phyloP scores from a whole-genome alignment of 2,113 vertebrate genomes.

The Gila orcuttii region DNA sequence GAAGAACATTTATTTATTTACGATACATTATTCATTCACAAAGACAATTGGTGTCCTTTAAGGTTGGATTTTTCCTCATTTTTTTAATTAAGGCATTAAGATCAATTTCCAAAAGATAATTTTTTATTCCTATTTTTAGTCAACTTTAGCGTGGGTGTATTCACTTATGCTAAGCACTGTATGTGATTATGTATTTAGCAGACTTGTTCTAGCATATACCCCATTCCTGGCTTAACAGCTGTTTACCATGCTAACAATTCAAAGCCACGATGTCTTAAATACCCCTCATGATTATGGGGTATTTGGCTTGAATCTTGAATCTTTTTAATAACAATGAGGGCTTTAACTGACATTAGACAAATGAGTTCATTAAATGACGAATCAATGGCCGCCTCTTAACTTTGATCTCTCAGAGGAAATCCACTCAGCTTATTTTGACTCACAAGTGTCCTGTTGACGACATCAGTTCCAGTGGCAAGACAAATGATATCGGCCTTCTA shows the following conservation, averaged over 20 bases:
- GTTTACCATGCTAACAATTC: constrained; percentile 1
- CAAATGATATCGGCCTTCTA: constrained; percentile 19
- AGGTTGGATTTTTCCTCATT: too few relatives aligned
- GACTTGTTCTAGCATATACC: constrained; percentile 11
- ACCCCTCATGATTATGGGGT: not conserved
- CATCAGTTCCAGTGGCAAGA: constrained; percentile 13
- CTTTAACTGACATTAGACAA: constrained; percentile 19
- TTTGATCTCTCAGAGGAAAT: constrained; percentile 22
- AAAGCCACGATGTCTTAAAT: not conserved
- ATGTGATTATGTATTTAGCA: not conserved
- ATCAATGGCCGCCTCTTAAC: constrained; percentile 2
- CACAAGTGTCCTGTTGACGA: constrained; percentile 21
- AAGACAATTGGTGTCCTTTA: too few relatives aligned
- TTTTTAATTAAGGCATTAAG: too few relatives aligned
- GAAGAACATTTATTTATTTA: too few relatives aligned
- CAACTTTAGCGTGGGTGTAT: too few relatives aligned
- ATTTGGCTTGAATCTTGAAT: not conserved
- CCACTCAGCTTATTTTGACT: constrained; percentile 26
- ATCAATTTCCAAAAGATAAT: too few relatives aligned
- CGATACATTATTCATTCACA: too few relatives aligned
- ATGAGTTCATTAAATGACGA: constrained; percentile 12
- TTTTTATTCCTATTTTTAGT: too few relatives aligned
- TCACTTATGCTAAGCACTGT: too few relatives aligned
- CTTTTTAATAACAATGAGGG: constrained; percentile 1
- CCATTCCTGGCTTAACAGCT: not conserved